Evolutionary conservation across 2,797 vertebrate species (phyloP).

Genomic region (Sparus aurata): DNA sequence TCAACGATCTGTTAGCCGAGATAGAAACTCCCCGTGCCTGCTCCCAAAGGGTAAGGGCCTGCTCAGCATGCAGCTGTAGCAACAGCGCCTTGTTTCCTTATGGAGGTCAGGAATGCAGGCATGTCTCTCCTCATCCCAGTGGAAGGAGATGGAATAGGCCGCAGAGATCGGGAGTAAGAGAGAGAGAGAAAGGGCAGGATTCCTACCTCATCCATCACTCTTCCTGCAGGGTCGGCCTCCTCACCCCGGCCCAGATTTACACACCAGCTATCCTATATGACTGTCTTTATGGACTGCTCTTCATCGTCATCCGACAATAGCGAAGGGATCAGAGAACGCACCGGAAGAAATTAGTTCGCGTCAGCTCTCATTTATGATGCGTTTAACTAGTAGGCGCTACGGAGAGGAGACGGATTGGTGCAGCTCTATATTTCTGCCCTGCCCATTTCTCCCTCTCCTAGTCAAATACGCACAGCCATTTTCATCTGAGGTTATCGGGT

Average conservation of each 20-base stretch:
- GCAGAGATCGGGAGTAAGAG: conserved; percentile 67
- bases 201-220: conserved; percentile 80
- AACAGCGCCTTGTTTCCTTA: conserved; percentile 77
- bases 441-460: conserved; percentile 54
- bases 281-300: conserved; percentile 71
- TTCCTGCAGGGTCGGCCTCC: conserved; percentile 48
- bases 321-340: conserved; percentile 68
- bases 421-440: conserved; percentile 54
- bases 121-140: conserved; percentile 72
- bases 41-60: conserved; percentile 57
- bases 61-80: conserved; percentile 81
- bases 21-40: conserved; percentile 44
- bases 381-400: conserved; percentile 71
- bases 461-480: conserved; percentile 71
- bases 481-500: conserved; percentile 83
- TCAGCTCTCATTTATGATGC: conserved; percentile 79
- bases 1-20: conserved; percentile 42
- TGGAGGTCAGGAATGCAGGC: conserved; percentile 76
- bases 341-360: conserved; percentile 80
- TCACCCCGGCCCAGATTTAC: conserved; percentile 64
- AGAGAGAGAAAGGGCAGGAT: conserved; percentile 64
- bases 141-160: conserved; percentile 78
- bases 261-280: conserved; percentile 49
- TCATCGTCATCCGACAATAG: conserved; percentile 45
- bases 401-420: conserved; percentile 55